Percentiles rank a stretch among this genome's conserved stretches.
phyloP scores from a whole-genome alignment of 2,797 vertebrate genomes.

The Eulemur rubriventer region DNA sequence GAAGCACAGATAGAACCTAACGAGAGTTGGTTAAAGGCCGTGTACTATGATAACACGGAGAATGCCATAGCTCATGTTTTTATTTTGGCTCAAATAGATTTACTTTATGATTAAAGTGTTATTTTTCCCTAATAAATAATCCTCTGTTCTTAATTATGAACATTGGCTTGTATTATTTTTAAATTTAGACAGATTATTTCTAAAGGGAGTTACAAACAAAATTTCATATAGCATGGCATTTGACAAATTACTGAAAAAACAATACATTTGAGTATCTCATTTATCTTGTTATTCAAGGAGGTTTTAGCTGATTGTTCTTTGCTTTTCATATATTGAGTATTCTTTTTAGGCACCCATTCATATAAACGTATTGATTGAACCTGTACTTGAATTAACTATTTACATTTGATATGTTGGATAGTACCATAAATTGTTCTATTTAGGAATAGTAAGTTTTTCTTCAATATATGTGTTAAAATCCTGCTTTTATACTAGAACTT shows the following conservation, averaged over 20 bases:
- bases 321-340: background rate
- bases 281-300: slow-evolving; percentile 7
- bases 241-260: slow-evolving; percentile 23
- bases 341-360: background rate
- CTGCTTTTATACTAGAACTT: background rate
- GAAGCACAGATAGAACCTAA: no score
- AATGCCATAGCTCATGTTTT: fast-evolving
- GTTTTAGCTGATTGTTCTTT: background rate
- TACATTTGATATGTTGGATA: background rate
- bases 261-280: background rate
- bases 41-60: fast-evolving
- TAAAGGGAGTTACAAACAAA: background rate
- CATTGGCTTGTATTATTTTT: background rate
- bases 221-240: background rate
- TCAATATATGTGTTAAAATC: background rate
- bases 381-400: background rate
- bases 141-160: background rate
- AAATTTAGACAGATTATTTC: slow-evolving; percentile 26
- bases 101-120: background rate
- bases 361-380: background rate
- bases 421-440: background rate
- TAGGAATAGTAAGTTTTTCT: background rate
- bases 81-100: background rate
- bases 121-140: background rate
- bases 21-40: background rate